Evolutionary conservation across 1,140 invertebrate species (phyloP), one percentile per base, ranked within the genome.

Genomic region (Phortica variegata): DNA sequence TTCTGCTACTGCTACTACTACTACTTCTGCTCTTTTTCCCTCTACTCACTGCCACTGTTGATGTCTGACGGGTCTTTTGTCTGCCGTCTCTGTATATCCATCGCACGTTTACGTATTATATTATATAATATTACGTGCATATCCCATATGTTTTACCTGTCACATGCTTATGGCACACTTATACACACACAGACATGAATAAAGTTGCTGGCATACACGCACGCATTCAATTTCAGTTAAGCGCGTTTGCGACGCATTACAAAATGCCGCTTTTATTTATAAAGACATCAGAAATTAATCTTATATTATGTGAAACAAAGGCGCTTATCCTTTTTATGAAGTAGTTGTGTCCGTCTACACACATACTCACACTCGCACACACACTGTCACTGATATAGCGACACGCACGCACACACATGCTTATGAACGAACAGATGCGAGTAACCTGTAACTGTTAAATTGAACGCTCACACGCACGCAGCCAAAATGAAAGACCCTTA

Each of bases 261-360:
- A 62, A 66, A 66, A 68, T 66, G 61, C 63, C 57, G 60, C 63
- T 68, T 62, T 68, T 66, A 68, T 66, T 66, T 66, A 68, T 66
- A 62, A 63, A 60, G 63, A 68, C 60, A 58, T 66, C 63, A 66
- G 54, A 68, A 68, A 66, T 66, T 68, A 66, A 66, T 66, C 63
- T 68, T 68, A 60, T 57, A 68, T 68, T 60, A 66, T 68, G 63
- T 66, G 51, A 26, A 49, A 53, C 32, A 46, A 42, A 49, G 34
- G 50, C 43, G 63, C 56, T 66, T 66, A 62, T 62, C 41, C 56
- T 66, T 58, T 68, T 68, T 65, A 68, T 62, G 63, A 68, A 62
- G 63, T 66, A 37, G 41, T 53, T 56, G 34, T 33, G 34, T 31
- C 26, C 41, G 33, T 40, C 40, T 38, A 43, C 26, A 49, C 49